phyloP scores from a whole-genome alignment of 2,888 invertebrate species.

The Baccha elongata region DNA sequence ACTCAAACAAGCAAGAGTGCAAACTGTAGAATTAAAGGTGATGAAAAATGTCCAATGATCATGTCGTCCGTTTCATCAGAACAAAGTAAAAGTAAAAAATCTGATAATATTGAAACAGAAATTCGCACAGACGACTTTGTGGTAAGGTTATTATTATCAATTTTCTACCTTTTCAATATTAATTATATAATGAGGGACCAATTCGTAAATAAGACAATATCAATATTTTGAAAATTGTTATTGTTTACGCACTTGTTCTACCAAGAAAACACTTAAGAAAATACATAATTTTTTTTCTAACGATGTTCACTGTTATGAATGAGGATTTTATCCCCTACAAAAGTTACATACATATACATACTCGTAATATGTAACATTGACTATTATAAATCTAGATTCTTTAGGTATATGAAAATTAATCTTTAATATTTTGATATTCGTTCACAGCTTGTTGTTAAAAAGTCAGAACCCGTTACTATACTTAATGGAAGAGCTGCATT shows the following conservation, averaged over 20 bases:
- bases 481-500: constrained; percentile 92
- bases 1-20: constrained; percentile 19
- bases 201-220: constrained; percentile 29
- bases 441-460: constrained; percentile 84
- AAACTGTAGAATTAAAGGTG: constrained; percentile 6
- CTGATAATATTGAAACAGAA: constrained; percentile 86
- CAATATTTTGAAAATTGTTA: constrained; percentile 1
- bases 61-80: constrained; percentile 67
- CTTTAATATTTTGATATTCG: constrained; percentile 48
- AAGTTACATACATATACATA: too few relatives aligned
- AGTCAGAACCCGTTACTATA: constrained; percentile 85
- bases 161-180: constrained; percentile 71
- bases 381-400: too few relatives aligned
- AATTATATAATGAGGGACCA: constrained; percentile 11
- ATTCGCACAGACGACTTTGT: constrained; percentile 88
- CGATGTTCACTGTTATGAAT: too few relatives aligned
- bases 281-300: too few relatives aligned
- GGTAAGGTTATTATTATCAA: constrained; percentile 84
- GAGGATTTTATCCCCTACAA: too few relatives aligned
- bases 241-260: constrained; percentile 7
- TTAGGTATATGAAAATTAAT: too few relatives aligned
- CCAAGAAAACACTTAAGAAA: background rate
- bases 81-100: constrained; percentile 81
- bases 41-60: constrained; percentile 48
- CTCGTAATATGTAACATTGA: too few relatives aligned